These are phyloP conservation scores for Amorpha juglandis DNA, from an alignment of 2,888 invertebrate species.

Conservation along the genomic window DNA sequence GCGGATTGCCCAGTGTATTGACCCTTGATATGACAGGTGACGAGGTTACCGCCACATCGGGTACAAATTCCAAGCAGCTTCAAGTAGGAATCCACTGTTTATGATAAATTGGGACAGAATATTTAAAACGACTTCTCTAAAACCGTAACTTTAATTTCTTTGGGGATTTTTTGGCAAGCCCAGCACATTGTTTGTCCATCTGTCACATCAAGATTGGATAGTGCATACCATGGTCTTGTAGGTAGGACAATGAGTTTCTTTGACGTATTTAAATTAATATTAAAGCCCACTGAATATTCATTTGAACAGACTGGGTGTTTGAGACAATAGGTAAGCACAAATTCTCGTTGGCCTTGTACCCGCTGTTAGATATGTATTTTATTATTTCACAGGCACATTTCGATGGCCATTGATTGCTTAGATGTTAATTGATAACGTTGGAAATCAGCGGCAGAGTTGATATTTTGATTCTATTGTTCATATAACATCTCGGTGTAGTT, in stretches of 20 bases:
- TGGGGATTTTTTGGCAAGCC: background rate
- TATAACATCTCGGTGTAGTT: background rate
- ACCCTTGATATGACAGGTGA: too few relatives aligned
- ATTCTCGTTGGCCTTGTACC: conserved; percentile 19
- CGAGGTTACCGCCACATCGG: too few relatives aligned
- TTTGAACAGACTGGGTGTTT: conserved; percentile 1
- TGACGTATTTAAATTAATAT: conserved; percentile 20
- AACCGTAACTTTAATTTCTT: too few relatives aligned
- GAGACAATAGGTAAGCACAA: conserved; percentile 14
- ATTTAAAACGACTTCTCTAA: too few relatives aligned
- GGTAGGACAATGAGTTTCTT: conserved; percentile 20
- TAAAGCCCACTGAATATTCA: conserved; percentile 26
- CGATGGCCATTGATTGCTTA: background rate
- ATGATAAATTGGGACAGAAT: too few relatives aligned
- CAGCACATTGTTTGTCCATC: conserved; percentile 11
- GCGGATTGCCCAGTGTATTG: too few relatives aligned
- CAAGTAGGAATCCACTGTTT: too few relatives aligned
- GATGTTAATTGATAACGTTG: background rate
- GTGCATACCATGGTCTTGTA: conserved; percentile 31
- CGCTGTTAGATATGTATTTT: conserved; percentile 8
- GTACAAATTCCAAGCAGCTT: too few relatives aligned
- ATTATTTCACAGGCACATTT: conserved; percentile 11
- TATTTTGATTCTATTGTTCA: background rate
- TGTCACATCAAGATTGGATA: conserved; percentile 4
- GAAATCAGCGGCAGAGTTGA: background rate